A percentile compares a stretch with the other conserved stretches of the same genome.
Conservation (phyloP, 2,888 invertebrate genomes). For the Andrena hattorfiana region DNA sequence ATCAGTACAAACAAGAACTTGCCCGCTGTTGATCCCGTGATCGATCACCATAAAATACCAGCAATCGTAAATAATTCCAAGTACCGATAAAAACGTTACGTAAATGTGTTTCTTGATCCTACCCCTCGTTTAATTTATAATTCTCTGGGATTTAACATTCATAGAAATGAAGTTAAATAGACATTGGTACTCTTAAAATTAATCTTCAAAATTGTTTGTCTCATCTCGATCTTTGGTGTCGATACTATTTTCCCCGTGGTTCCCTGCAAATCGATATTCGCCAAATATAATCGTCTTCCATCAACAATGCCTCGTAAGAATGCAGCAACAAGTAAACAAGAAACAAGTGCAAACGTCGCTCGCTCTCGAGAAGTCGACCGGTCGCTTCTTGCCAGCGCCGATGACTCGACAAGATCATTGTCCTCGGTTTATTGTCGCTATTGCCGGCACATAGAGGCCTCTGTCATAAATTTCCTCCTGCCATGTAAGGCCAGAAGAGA, state of each 20-base stretch:
- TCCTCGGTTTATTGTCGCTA: conserved; percentile 67
- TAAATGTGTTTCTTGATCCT: neutral
- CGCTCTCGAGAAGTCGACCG: conserved; percentile 19
- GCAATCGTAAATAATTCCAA: neutral
- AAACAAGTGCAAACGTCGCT: conserved; percentile 57
- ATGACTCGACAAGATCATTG: conserved; percentile 70
- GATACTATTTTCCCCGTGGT: neutral
- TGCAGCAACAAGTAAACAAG: conserved; percentile 44
- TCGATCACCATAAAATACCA: neutral
- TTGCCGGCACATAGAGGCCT: conserved; percentile 23
- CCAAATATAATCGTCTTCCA: neutral
- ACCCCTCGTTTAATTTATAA: too few relatives aligned
- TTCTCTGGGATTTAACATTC: too few relatives aligned
- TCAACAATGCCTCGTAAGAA: neutral
- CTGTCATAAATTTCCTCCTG: conserved; percentile 57
- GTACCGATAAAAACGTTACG: neutral
- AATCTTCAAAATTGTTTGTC: too few relatives aligned
- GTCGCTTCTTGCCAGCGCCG: conserved; percentile 51
- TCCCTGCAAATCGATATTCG: neutral
- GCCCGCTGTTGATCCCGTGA: neutral
- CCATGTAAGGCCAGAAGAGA: conserved; percentile 44
- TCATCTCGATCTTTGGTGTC: neutral
- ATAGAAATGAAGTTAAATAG: too few relatives aligned
- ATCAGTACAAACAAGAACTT: neutral
- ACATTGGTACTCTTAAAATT: too few relatives aligned